Evolutionary conservation across 1,140 invertebrate genomes (phyloP).

Genomic region (Heliothis virescens): DNA sequence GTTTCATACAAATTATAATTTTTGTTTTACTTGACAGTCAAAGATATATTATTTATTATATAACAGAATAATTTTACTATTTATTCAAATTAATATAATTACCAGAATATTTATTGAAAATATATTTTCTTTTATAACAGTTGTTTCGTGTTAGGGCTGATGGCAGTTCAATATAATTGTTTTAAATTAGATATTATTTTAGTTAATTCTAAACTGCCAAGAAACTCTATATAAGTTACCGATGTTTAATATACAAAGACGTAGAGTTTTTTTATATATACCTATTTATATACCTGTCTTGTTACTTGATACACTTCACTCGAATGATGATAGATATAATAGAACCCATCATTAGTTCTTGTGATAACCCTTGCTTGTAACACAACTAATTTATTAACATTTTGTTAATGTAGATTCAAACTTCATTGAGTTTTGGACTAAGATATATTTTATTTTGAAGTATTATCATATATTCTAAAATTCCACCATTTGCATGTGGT

Average conservation of each 20-base stretch:
- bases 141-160: slow-evolving; percentile 67
- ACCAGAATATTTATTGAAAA: slow-evolving; percentile 72
- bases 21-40: slow-evolving; percentile 76
- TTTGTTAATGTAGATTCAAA: slow-evolving; percentile 65
- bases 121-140: slow-evolving; percentile 67
- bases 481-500: slow-evolving; percentile 69
- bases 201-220: slow-evolving; percentile 75
- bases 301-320: slow-evolving; percentile 49
- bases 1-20: slow-evolving; percentile 74
- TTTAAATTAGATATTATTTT: slow-evolving; percentile 67
- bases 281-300: slow-evolving; percentile 59
- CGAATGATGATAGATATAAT: slow-evolving; percentile 56
- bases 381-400: slow-evolving; percentile 85
- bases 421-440: slow-evolving; percentile 54
- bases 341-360: slow-evolving; percentile 66
- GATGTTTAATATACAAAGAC: slow-evolving; percentile 78
- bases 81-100: slow-evolving; percentile 71
- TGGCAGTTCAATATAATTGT: slow-evolving; percentile 70
- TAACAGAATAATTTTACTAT: slow-evolving; percentile 78
- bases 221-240: slow-evolving; percentile 78
- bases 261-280: slow-evolving; percentile 69
- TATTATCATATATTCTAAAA: slow-evolving; percentile 50
- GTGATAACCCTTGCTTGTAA: slow-evolving; percentile 86
- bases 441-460: slow-evolving; percentile 41
- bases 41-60: slow-evolving; percentile 83